Percentiles rank a stretch among this genome's conserved stretches.
Evolutionary conservation across 2,888 invertebrate species (phyloP).

Genomic region (Steinernema scapterisci): DNA sequence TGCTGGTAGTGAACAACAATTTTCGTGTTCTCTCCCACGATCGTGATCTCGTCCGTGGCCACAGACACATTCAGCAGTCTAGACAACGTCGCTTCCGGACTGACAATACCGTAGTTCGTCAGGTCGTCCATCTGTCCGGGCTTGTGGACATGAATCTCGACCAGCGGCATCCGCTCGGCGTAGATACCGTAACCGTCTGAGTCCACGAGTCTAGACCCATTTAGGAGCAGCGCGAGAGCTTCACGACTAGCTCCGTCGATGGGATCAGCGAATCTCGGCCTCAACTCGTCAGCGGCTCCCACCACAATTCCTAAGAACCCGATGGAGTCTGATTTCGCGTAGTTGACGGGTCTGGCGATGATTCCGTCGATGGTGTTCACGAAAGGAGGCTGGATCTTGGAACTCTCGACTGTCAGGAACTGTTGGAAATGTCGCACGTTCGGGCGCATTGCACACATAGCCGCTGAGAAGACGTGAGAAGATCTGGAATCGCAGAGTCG

Average conservation of each 20-base stretch:
- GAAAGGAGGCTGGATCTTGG: conserved; percentile 3
- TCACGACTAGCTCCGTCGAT: conserved; percentile 11
- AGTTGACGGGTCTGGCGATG: conserved; percentile 1
- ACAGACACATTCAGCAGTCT: conserved; percentile 10
- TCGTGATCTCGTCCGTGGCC: neutral
- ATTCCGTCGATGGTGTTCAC: neutral
- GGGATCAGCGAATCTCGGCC: conserved; percentile 12
- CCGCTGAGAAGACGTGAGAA: conserved; percentile 2
- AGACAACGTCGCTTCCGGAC: conserved; percentile 4
- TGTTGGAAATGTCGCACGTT: conserved; percentile 26
- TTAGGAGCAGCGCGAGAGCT: conserved; percentile 7
- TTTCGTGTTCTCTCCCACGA: conserved; percentile 2
- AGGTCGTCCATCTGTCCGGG: conserved; percentile 4
- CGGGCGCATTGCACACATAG: neutral
- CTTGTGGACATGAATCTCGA: conserved; percentile 19
- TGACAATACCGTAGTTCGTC: conserved; percentile 27
- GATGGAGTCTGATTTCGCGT: conserved; percentile 16
- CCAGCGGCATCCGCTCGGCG: neutral
- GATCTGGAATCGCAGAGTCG: neutral
- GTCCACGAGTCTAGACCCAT: neutral
- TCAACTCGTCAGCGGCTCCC: conserved; percentile 3
- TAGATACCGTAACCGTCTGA: neutral
- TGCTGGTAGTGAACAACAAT: conserved; percentile 13
- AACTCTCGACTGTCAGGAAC: conserved; percentile 17
- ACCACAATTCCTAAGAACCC: conserved; percentile 15